A percentile compares a stretch with the other conserved stretches of the same genome.
Conservation (phyloP, 2,797 vertebrate species). For the Tragopan temminckii region DNA sequence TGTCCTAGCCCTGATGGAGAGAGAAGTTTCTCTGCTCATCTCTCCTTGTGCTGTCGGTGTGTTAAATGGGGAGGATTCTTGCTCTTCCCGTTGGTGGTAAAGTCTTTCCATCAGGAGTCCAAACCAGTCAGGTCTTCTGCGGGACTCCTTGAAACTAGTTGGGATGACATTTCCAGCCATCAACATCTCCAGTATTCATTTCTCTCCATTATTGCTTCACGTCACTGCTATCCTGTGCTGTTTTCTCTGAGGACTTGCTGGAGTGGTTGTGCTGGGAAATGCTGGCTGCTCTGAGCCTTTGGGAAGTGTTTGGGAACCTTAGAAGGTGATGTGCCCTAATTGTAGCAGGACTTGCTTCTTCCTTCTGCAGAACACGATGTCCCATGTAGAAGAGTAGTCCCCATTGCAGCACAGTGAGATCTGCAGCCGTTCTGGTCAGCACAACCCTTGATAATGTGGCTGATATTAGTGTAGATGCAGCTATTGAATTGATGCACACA, state of each 20-base stretch:
- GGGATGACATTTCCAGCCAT: slow-evolving; percentile 13
- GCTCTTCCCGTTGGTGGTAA: not conserved
- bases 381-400: not conserved
- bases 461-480: not conserved
- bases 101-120: not conserved
- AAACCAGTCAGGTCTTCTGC: not conserved
- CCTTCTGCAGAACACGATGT: not conserved
- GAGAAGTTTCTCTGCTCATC: not conserved
- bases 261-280: not conserved
- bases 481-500: fast-evolving
- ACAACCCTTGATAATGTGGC: fast-evolving
- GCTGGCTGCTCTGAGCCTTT: not conserved
- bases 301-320: not conserved
- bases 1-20: not conserved
- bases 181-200: not conserved
- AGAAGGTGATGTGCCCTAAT: not conserved
- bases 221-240: not conserved
- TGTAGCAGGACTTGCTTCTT: not conserved
- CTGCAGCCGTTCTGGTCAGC: not conserved
- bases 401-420: not conserved
- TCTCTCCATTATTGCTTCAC: not conserved
- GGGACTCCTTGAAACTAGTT: not conserved
- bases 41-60: not conserved
- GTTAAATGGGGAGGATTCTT: not conserved
- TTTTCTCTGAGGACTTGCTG: slow-evolving; percentile 1